phyloP scores from a whole-genome alignment of 2,888 invertebrate species.

The Rosalia funebris region DNA sequence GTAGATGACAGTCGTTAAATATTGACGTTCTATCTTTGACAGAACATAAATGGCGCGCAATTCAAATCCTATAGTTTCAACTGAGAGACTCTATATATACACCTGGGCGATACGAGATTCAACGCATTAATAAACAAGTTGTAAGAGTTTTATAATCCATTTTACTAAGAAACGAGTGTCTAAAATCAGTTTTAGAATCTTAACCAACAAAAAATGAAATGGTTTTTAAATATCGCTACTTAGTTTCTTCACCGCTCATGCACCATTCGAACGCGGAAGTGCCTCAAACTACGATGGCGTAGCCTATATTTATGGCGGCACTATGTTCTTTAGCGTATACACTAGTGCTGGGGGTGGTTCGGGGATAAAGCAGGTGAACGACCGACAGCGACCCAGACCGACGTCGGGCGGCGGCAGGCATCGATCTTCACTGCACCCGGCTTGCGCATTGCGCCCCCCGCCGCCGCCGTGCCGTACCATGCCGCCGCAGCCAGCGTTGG shows the following conservation, averaged over 20 bases:
- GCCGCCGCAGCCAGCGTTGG: constrained; percentile 1
- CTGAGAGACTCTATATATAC: too few relatives aligned
- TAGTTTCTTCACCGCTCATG: neutral
- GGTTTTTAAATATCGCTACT: too few relatives aligned
- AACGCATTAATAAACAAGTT: too few relatives aligned
- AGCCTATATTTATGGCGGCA: constrained; percentile 35
- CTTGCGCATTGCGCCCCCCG: constrained; percentile 53
- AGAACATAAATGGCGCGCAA: too few relatives aligned
- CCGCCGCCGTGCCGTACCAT: constrained; percentile 28
- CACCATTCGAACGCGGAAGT: constrained; percentile 33
- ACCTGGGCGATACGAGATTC: too few relatives aligned
- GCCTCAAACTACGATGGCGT: constrained; percentile 25
- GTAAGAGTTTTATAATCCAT: too few relatives aligned
- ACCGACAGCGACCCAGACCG: constrained; percentile 63
- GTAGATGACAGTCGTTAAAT: too few relatives aligned
- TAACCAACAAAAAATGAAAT: too few relatives aligned
- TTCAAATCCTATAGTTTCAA: too few relatives aligned
- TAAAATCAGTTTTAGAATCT: too few relatives aligned
- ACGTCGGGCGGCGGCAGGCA: constrained; percentile 58
- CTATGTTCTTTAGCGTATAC: constrained; percentile 43
- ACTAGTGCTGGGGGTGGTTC: constrained; percentile 45
- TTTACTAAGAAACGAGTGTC: too few relatives aligned
- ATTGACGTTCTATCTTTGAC: too few relatives aligned
- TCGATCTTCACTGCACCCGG: constrained; percentile 61
- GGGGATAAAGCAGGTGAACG: constrained; percentile 60